Conservation (phyloP, 2,888 invertebrate species). For the Heliconius aoede region DNA sequence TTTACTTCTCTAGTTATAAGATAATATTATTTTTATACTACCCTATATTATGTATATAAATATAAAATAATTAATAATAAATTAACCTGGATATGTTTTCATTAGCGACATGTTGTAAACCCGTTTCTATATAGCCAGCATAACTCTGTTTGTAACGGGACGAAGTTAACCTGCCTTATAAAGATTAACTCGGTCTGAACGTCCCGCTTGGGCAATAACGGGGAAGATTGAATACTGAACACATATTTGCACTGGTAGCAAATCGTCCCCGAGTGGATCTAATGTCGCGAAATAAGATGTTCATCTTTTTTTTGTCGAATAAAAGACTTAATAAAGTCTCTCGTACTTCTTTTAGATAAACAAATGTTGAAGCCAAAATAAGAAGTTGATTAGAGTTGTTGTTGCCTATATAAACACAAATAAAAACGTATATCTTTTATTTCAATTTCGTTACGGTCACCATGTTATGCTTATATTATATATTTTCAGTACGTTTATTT, state of each 20-base stretch:
- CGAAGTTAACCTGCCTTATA: constrained; percentile 47
- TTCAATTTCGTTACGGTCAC: not conserved
- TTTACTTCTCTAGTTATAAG: no score
- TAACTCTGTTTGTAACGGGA: constrained; percentile 37
- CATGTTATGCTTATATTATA: not conserved
- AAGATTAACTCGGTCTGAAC: constrained; percentile 45
- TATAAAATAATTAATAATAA: constrained; percentile 5
- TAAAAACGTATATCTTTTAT: not conserved
- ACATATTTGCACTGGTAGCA: constrained; percentile 52
- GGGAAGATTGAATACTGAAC: constrained; percentile 54
- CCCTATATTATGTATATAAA: not conserved
- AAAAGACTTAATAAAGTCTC: constrained; percentile 32
- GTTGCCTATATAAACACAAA: not conserved
- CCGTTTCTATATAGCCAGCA: constrained; percentile 14
- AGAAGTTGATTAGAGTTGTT: not conserved
- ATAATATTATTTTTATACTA: not conserved
- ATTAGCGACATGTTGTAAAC: constrained; percentile 18
- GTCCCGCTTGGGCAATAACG: constrained; percentile 51
- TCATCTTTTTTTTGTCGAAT: constrained; percentile 38
- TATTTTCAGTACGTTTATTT: no score
- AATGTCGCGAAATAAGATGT: constrained; percentile 46
- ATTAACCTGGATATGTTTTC: constrained; percentile 17
- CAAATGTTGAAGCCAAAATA: not conserved
- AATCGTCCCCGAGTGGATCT: constrained; percentile 51
- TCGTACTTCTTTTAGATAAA: constrained; percentile 3